Base-by-base conservation (phyloP, 2,797 vertebrate genomes). In the Ataeniobius toweri region DNA sequence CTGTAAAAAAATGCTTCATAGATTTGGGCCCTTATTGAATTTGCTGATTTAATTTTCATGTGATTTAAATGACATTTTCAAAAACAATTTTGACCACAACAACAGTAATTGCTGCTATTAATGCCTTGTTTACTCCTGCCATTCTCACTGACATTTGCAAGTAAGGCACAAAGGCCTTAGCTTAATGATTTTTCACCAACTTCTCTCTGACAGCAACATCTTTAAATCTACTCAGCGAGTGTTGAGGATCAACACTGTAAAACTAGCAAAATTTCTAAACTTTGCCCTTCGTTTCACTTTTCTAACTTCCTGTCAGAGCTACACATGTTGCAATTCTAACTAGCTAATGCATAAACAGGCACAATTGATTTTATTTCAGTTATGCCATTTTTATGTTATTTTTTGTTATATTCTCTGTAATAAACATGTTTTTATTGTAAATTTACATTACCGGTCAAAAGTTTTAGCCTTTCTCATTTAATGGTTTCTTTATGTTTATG, bases 141-240 rank as follows among this genome's bases (percentile, higher is more conserved):
- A 24, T 24, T 67, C 20, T 39, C n/a, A 13, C 65, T 68, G 39
- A 68, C 39, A 68, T 68, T 68, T 68, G 65, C 36, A 68, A 12
- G 65, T 6, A 13, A 44, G 20, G 10, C 39, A 36, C 24, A 16
- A 68, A n/a, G 44, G 24, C 5, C 2, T 41, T 41, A 3, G 36
- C 24, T 67, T 67, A 67, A 67, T 67, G 36, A 41, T 41, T 67
- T 85, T 83, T 82, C 63, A 6, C 85, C 79, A 79, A 75, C 75
- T 85, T 82, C 69, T 76, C 83, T 87, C 72, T 69, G 77, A 56
- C 78, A 58, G 82, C 79, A 73, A 86, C 81, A 87, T 83, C 81
- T 91, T 90, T 92, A 83, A 88, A 88, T 86, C 84, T 82, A n/a
- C 76, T 82, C 88, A 77, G 75, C 4, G 36, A 36, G 36, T 36